Evolutionary conservation across 2,797 vertebrate genomes (phyloP).

Genomic region (Enteromius afrohamiltoni): DNA sequence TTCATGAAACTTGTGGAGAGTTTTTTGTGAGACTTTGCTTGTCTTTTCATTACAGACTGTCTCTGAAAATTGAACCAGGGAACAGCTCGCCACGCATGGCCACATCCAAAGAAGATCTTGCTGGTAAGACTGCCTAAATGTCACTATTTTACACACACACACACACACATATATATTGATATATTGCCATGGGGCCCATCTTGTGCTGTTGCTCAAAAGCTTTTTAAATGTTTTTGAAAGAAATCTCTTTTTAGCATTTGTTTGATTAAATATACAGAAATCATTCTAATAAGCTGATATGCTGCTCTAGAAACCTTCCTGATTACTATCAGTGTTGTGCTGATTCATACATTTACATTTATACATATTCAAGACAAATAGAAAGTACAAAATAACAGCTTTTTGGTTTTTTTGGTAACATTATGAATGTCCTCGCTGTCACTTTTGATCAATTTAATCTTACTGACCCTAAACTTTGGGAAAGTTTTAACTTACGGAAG

Average conservation of each 20-base stretch:
- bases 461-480: neutral
- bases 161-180: no score
- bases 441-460: no score
- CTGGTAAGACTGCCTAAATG: slow-evolving; percentile 77
- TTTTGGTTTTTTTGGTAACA: neutral
- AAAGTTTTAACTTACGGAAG: neutral
- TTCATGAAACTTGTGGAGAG: neutral
- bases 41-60: slow-evolving; percentile 80
- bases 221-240: neutral
- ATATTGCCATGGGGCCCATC: neutral
- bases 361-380: neutral
- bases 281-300: neutral
- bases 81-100: slow-evolving; percentile 91
- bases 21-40: neutral
- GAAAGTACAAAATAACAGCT: neutral
- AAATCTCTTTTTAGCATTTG: neutral
- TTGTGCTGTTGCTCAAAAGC: neutral
- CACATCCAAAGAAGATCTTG: slow-evolving; percentile 92
- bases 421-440: no score
- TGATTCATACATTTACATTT: no score
- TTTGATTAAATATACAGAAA: neutral
- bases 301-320: neutral
- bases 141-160: neutral
- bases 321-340: neutral
- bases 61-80: slow-evolving; percentile 91